These are phyloP conservation scores for Pseudolycoriella hygida DNA, from an alignment of 2,888 invertebrate genomes.

Conservation along the genomic window DNA sequence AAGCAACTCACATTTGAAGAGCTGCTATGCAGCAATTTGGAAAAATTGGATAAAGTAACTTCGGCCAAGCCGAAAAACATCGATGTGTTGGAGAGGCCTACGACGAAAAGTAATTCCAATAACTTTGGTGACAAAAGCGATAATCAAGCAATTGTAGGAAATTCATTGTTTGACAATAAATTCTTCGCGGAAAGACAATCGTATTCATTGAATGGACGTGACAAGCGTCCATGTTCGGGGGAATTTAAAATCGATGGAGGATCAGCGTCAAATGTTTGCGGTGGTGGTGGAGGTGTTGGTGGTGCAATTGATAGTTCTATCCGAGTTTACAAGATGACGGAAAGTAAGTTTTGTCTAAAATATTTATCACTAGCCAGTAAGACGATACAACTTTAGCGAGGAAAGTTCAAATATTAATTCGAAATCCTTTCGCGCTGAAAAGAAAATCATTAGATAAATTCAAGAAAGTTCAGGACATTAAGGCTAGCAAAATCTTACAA, in stretches of 20 bases:
- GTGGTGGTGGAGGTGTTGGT: constrained; percentile 8
- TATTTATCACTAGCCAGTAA: no score
- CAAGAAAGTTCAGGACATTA: no score
- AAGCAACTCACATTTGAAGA: neutral
- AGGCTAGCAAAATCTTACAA: no score
- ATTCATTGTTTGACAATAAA: constrained; percentile 12
- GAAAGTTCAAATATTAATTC: no score
- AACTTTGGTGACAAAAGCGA: neutral
- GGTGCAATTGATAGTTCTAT: constrained; percentile 11
- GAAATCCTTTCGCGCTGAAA: no score
- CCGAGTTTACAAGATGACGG: constrained; percentile 13
- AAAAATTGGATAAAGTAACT: neutral
- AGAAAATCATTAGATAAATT: no score
- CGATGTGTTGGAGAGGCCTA: constrained; percentile 11
- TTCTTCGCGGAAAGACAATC: constrained; percentile 11
- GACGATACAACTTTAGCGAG: no score
- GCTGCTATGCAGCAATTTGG: neutral
- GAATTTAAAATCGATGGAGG: neutral
- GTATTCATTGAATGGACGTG: neutral
- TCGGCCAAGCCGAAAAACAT: neutral
- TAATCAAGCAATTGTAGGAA: neutral
- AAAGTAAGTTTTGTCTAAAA: constrained; percentile 6
- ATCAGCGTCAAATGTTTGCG: neutral
- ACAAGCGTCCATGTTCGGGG: neutral
- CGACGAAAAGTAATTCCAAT: neutral